Conservation (phyloP, 2,888 invertebrate species). For the Corbicula japonica region DNA sequence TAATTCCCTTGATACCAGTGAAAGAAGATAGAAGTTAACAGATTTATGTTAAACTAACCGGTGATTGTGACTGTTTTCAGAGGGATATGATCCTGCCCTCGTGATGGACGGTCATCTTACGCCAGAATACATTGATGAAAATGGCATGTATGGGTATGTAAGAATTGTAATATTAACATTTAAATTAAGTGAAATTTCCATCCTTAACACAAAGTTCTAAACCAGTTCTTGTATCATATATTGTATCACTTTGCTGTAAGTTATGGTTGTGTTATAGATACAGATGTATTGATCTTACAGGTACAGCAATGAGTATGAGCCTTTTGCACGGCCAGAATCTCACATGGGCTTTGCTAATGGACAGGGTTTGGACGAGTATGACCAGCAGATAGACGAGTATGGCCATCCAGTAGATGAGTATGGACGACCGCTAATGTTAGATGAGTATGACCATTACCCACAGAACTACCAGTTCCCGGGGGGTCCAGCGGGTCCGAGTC, state of each 20-base stretch:
- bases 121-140: conserved; percentile 84
- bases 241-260: neutral
- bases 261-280: neutral
- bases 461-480: conserved; percentile 41
- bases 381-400: conserved; percentile 72
- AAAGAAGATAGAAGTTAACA: no score
- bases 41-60: neutral
- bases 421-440: conserved; percentile 63
- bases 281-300: conserved; percentile 54
- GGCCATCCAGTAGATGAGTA: conserved; percentile 67
- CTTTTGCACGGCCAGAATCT: conserved; percentile 83
- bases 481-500: conserved; percentile 12
- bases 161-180: neutral
- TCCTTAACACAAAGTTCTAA: no score
- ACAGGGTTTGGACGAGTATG: conserved; percentile 75
- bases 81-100: conserved; percentile 83
- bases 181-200: neutral
- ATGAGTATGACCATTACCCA: conserved; percentile 64
- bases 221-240: neutral
- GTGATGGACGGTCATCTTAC: conserved; percentile 85
- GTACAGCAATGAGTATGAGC: conserved; percentile 82
- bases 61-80: conserved; percentile 63
- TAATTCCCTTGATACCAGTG: no score
- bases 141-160: conserved; percentile 77
- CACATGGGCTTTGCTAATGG: conserved; percentile 83